Conservation (phyloP, 2,888 invertebrate genomes). For the Gastrophysa polygoni region DNA sequence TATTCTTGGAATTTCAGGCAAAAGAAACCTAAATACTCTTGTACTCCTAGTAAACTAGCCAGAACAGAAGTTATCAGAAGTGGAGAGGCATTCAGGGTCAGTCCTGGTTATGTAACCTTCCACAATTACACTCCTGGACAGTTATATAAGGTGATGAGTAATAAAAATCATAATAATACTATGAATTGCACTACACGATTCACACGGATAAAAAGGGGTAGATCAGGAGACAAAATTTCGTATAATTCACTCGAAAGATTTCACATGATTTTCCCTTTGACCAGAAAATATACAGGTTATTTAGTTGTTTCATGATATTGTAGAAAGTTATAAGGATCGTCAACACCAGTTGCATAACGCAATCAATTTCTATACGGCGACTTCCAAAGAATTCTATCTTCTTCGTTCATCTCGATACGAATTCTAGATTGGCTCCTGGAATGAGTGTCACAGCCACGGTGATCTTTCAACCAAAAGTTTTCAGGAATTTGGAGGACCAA, state of each 20-base stretch:
- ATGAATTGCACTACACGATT: background rate
- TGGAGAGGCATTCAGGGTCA: conserved; percentile 39
- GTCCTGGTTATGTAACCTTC: conserved; percentile 51
- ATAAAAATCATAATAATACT: background rate
- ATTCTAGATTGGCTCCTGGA: conserved; percentile 54
- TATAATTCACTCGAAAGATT: too few species aligned
- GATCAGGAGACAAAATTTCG: too few species aligned
- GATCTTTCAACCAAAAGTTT: conserved; percentile 49
- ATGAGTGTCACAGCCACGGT: conserved; percentile 53
- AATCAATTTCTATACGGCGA: conserved; percentile 46
- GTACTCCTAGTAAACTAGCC: background rate
- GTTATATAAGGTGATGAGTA: conserved; percentile 49
- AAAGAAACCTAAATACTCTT: background rate
- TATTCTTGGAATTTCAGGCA: conserved; percentile 7
- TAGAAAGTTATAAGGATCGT: conserved; percentile 43
- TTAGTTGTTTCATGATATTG: conserved; percentile 23
- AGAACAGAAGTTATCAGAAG: background rate
- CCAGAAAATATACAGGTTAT: background rate
- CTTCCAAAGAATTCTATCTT: conserved; percentile 49
- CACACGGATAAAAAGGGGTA: too few species aligned
- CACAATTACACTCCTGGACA: conserved; percentile 51
- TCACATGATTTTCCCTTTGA: too few species aligned
- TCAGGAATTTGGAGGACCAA: conserved; percentile 49
- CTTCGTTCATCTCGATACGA: conserved; percentile 39
- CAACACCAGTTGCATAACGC: conserved; percentile 47